Percentiles rank a stretch among this genome's conserved stretches.
Evolutionary conservation across 1,140 invertebrate species (phyloP).

Genomic region (Pantala flavescens): DNA sequence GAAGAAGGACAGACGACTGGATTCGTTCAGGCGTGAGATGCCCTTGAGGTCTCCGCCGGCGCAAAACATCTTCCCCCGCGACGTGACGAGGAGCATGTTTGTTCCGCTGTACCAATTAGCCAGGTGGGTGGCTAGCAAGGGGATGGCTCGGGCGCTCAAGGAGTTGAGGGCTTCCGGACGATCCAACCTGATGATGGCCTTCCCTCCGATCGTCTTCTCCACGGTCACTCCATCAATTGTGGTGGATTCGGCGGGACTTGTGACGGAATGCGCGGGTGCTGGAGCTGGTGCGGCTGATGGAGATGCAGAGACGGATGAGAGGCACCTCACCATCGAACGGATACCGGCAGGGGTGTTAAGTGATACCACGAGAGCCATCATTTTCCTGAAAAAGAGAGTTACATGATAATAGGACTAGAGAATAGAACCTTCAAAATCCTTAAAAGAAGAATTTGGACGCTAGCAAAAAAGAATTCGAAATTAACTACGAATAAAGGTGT

Average conservation of each 20-base stretch:
- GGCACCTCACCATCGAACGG: neutral
- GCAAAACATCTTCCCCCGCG: neutral
- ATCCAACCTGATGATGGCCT: neutral
- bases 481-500: too few relatives aligned
- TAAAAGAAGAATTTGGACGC: too few relatives aligned
- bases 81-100: neutral
- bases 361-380: neutral
- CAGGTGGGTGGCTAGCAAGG: neutral
- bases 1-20: neutral
- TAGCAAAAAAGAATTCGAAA: too few relatives aligned
- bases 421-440: too few relatives aligned
- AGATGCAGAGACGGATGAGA: neutral
- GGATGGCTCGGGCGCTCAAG: conserved; percentile 1
- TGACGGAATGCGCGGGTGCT: neutral
- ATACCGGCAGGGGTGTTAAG: neutral
- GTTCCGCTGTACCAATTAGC: neutral
- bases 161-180: conserved; percentile 11
- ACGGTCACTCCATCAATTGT: neutral
- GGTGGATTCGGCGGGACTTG: neutral
- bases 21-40: neutral
- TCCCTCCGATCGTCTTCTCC: neutral
- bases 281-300: neutral
- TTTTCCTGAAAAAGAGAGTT: neutral
- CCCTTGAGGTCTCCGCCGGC: conserved; percentile 13
- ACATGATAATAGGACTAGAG: too few relatives aligned